Percentiles rank a stretch among this genome's conserved stretches.
Evolutionary conservation across 2,797 vertebrate genomes (phyloP).

Genomic region (Prionace glauca): DNA sequence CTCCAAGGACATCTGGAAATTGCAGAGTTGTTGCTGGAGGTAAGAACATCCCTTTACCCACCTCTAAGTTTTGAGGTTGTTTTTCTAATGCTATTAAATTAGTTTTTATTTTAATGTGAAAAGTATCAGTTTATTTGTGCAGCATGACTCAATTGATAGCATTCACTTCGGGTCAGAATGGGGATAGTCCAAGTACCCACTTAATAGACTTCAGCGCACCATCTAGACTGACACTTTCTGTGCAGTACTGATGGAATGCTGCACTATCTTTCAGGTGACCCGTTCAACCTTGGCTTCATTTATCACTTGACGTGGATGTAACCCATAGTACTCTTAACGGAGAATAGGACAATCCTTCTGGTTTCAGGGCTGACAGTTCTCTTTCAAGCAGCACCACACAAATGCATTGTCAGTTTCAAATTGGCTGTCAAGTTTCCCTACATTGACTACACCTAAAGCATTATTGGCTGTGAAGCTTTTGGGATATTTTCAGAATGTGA

Average conservation of each 20-base stretch:
- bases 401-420: not conserved
- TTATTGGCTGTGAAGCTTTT: not conserved
- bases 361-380: not conserved
- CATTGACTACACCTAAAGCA: not conserved
- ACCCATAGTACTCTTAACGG: not conserved
- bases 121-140: not conserved
- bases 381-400: not conserved
- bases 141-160: not conserved
- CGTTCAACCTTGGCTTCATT: not conserved
- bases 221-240: not conserved
- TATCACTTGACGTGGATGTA: not conserved
- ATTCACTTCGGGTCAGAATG: not conserved
- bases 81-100: not conserved
- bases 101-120: not conserved
- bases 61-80: not conserved
- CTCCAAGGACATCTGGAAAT: conserved; percentile 71
- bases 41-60: conserved; percentile 47
- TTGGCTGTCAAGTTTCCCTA: not conserved
- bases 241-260: not conserved
- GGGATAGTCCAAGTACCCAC: not conserved
- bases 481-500: not conserved
- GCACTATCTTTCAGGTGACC: not conserved
- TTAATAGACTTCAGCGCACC: not conserved
- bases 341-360: not conserved
- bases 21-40: conserved; percentile 67